Percentiles rank a stretch among this genome's conserved stretches.
Conservation (phyloP, 2,113 vertebrate genomes). For the Corythoichthys haematopterus region DNA sequence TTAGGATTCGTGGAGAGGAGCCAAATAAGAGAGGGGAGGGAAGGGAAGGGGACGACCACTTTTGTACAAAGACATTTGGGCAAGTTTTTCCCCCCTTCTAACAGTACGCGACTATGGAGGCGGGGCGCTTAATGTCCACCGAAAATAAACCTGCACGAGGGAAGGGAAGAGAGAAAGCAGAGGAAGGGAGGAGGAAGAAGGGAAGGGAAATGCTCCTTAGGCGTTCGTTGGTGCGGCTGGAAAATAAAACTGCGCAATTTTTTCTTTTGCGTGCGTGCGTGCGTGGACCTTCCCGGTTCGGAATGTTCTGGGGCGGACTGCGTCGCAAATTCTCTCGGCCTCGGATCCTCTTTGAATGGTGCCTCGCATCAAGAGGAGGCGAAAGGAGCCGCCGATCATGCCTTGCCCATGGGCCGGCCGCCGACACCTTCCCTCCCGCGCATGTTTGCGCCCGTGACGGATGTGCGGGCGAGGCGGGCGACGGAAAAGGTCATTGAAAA, state of each 20-base stretch:
- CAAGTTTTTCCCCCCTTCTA: conserved; percentile 33
- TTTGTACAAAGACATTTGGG: conserved; percentile 57
- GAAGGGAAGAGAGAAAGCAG: conserved; percentile 32
- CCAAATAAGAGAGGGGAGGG: neutral
- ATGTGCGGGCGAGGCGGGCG: conserved; percentile 10
- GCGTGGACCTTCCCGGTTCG: conserved; percentile 16
- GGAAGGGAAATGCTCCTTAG: conserved; percentile 49
- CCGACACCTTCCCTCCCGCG: conserved; percentile 18
- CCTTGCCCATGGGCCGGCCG: conserved; percentile 38
- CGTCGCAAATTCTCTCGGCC: conserved; percentile 24
- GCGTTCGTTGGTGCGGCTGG: conserved; percentile 55
- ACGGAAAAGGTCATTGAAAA: neutral
- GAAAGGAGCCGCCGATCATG: conserved; percentile 45
- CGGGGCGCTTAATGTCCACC: conserved; percentile 68
- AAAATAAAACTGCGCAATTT: conserved; percentile 77
- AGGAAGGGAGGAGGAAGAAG: conserved; percentile 18
- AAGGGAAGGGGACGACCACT: conserved; percentile 13
- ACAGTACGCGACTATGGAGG: conserved; percentile 63
- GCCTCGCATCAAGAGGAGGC: conserved; percentile 18
- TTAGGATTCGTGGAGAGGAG: conserved; percentile 30
- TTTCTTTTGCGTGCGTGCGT: conserved; percentile 49
- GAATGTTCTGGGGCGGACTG: conserved; percentile 16
- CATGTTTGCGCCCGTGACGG: conserved; percentile 42
- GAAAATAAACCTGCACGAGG: conserved; percentile 74
- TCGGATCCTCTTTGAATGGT: conserved; percentile 17